Evolutionary conservation across 2,888 invertebrate genomes (phyloP).

Genomic region (Apotomis turbidana): DNA sequence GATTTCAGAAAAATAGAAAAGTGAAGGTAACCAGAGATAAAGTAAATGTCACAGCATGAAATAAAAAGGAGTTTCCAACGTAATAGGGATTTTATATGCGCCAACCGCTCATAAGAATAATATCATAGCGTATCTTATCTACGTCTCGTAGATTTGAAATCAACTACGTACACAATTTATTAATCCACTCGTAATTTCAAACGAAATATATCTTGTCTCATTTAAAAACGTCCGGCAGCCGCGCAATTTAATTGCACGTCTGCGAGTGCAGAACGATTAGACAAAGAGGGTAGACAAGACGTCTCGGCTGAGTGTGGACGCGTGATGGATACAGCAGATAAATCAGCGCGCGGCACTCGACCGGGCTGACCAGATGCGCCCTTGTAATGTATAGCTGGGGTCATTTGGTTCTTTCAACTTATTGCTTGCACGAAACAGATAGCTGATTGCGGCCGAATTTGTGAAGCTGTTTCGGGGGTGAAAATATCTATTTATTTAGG

Average conservation of each 20-base stretch:
- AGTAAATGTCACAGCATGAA: no score
- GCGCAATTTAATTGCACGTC: slow-evolving; percentile 54
- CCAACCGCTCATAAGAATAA: no score
- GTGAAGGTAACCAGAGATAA: no score
- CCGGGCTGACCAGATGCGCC: slow-evolving; percentile 59
- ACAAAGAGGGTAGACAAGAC: slow-evolving; percentile 66
- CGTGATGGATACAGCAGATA: slow-evolving; percentile 79
- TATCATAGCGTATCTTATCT: no score
- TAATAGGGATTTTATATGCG: no score
- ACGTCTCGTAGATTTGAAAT: no score
- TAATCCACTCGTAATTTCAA: background rate
- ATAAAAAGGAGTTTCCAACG: no score
- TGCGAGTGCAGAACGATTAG: slow-evolving; percentile 64
- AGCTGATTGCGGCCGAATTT: slow-evolving; percentile 37
- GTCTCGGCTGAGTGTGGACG: slow-evolving; percentile 67
- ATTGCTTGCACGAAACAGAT: slow-evolving; percentile 47
- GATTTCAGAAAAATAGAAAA: no score
- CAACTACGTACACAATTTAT: background rate
- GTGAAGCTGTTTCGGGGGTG: slow-evolving; percentile 8
- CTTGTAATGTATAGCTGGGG: slow-evolving; percentile 62
- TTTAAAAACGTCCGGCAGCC: slow-evolving; percentile 28
- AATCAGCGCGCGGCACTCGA: slow-evolving; percentile 74
- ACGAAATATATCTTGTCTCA: background rate
- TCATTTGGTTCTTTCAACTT: slow-evolving; percentile 59
- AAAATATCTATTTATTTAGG: no score